Evolutionary conservation across 1,140 invertebrate genomes (phyloP), one percentile per base, ranked within the genome.

Genomic region (Zaprionus vittiger): DNA sequence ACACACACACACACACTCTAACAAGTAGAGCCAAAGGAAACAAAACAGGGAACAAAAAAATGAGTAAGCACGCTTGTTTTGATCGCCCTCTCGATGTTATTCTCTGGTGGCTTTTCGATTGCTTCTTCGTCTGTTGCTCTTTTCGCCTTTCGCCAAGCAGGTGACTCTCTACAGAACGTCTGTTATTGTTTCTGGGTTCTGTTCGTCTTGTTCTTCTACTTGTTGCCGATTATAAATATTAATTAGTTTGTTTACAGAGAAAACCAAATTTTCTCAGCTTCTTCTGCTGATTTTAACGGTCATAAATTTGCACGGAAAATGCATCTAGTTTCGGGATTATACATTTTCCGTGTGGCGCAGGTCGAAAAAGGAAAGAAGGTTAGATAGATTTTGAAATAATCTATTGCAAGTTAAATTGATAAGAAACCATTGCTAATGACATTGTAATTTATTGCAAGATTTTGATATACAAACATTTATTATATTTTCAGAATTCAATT

Each of bases 241-340:
- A 81, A 89, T 89, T 84, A 73, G 81, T 81, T 89, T 89, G 84
- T 89, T 89, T 89, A 89, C 81, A 89, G 47, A 61, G 71, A 81
- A 76, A 83, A 79, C 72, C 68, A 86, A 81, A 86, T 71, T 86
- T 20, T 17, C n/a, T 76, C 62, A 70, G 57, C 71, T 47, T 38
- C 34, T 37, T 44, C n/a, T 47, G 41, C 71, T 59, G 62, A 86
- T 86, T 86, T 74, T 73, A 73, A 77, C 64, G 76, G 57, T 77
- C 83, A 69, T 86, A 73, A 79, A 85, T 86, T 72, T 59, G 44
- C 26, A 60, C 52, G 14, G 59, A 73, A 68, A 86, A 59, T 86
- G 83, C 79, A 85, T 86, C 62, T 73, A 82, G 82, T 79, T 81
- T 85, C 74, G 28, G 66, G 63, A 84, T 80, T 83, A 81, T 64